phyloP scores from a whole-genome alignment of 2,113 vertebrate genomes.

The Misgurnus anguillicaudatus region DNA sequence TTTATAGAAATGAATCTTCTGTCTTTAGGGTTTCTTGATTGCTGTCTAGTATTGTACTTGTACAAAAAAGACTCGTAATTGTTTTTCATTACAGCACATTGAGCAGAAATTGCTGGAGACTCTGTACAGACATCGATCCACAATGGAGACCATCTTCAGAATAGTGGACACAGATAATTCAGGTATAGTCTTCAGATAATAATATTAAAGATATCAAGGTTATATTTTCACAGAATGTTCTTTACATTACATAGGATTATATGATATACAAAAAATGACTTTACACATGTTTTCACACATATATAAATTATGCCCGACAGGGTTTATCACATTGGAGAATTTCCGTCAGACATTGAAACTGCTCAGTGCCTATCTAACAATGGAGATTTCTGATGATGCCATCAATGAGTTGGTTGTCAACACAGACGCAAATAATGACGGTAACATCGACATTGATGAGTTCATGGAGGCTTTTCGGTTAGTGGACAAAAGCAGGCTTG shows the following conservation, averaged over 20 bases:
- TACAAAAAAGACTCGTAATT: too few species aligned
- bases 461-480: constrained; percentile 97
- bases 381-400: constrained; percentile 80
- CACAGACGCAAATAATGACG: constrained; percentile 92
- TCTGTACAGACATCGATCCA: constrained; percentile 89
- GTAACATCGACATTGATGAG: constrained; percentile 91
- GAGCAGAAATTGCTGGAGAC: constrained; percentile 87
- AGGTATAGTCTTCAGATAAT: constrained; percentile 60
- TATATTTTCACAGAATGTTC: too few species aligned
- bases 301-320: constrained; percentile 62
- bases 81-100: constrained; percentile 75
- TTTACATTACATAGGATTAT: too few species aligned
- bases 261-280: too few species aligned
- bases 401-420: constrained; percentile 83
- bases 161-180: constrained; percentile 93
- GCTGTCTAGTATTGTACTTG: neutral
- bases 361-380: constrained; percentile 86
- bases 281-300: too few species aligned
- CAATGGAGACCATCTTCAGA: constrained; percentile 92
- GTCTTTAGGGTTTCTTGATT: too few species aligned
- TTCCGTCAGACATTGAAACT: constrained; percentile 92
- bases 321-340: constrained; percentile 88
- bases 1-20: too few species aligned
- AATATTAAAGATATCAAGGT: too few species aligned
- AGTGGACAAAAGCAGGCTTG: constrained; percentile 76